Evolutionary conservation across 1,140 invertebrate species (phyloP).

Genomic region (Diorhabda carinulata): DNA sequence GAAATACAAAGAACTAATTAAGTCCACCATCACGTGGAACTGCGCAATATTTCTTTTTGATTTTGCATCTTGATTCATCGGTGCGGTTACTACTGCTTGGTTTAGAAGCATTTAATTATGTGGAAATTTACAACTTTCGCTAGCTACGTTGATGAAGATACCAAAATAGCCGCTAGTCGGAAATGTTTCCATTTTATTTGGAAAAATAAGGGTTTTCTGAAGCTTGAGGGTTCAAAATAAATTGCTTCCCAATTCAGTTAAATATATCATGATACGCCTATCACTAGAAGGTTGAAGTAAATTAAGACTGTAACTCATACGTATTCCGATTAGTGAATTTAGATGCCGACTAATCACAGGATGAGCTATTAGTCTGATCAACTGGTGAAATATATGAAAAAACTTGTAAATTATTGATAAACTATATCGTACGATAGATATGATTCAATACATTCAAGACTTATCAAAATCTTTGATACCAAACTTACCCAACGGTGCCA

Average conservation of each 20-base stretch:
- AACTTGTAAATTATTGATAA: too few relatives aligned
- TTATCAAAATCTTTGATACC: too few relatives aligned
- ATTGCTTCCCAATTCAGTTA: not conserved
- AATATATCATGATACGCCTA: too few relatives aligned
- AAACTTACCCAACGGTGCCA: too few relatives aligned
- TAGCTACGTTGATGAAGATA: not conserved
- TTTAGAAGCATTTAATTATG: not conserved
- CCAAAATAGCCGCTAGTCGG: not conserved
- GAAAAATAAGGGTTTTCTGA: not conserved
- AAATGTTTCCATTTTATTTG: not conserved
- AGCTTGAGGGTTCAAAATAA: not conserved
- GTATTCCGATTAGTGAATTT: too few relatives aligned
- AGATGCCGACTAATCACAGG: too few relatives aligned
- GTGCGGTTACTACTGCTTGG: not conserved
- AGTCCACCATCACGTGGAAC: not conserved
- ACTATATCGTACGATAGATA: too few relatives aligned
- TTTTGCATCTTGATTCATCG: not conserved
- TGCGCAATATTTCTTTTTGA: conserved; percentile 2
- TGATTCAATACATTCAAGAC: too few relatives aligned
- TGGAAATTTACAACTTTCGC: not conserved
- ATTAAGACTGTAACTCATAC: too few relatives aligned
- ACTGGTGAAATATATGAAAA: too few relatives aligned
- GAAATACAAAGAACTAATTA: conserved; percentile 3
- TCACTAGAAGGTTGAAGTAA: too few relatives aligned
- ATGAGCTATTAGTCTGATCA: too few relatives aligned